Conservation (phyloP, 1,140 invertebrate genomes). For the Leguminivora glycinivorella region DNA sequence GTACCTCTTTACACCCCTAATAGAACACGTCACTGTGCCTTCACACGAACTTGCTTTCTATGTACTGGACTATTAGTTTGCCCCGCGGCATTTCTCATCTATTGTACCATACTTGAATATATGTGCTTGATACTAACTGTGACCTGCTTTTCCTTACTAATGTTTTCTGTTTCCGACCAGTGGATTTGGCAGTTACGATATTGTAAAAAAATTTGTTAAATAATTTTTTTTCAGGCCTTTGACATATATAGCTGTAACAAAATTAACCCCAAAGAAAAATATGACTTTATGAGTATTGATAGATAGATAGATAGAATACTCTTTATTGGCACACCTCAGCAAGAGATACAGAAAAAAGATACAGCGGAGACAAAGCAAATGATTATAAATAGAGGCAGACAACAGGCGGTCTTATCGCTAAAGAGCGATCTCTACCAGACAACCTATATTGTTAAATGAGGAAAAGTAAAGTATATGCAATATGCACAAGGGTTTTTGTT, state of each 20-base stretch:
- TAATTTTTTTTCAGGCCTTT: neutral
- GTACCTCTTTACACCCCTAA: slow-evolving; percentile 7
- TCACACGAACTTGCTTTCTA: slow-evolving; percentile 39
- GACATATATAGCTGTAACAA: neutral
- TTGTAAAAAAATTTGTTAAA: neutral
- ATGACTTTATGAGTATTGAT: no score
- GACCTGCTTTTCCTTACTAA: slow-evolving; percentile 59
- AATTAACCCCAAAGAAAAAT: neutral
- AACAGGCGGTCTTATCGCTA: no score
- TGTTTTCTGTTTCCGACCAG: slow-evolving; percentile 51
- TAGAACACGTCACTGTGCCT: slow-evolving; percentile 34
- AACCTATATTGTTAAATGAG: neutral
- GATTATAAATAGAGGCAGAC: no score
- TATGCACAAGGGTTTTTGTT: neutral
- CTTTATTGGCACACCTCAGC: no score
- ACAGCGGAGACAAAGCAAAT: no score
- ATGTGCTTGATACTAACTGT: slow-evolving; percentile 55
- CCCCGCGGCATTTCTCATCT: slow-evolving; percentile 29
- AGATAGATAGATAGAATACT: no score
- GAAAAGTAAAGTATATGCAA: slow-evolving; percentile 12
- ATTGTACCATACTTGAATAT: slow-evolving; percentile 33
- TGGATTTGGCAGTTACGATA: slow-evolving; percentile 49
- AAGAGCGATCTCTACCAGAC: no score
- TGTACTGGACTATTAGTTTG: slow-evolving; percentile 36
- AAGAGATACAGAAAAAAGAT: no score